A percentile compares a stretch with the other conserved stretches of the same genome.
Conservation (phyloP, 2,888 invertebrate species). For the Acholoe squamosa region DNA sequence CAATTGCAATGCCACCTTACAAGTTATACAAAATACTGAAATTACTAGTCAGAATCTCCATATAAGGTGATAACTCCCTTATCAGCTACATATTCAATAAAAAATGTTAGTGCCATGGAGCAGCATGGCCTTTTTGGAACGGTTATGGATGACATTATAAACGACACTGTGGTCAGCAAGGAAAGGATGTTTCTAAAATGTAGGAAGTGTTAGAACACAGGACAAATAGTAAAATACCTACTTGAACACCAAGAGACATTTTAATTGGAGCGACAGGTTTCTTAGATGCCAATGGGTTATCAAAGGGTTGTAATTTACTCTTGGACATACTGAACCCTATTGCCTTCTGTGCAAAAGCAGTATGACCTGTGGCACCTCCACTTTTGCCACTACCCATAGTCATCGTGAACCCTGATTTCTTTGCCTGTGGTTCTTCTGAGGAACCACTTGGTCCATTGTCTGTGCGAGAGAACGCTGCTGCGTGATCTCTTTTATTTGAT, state of each 20-base stretch:
- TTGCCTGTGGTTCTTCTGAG: not conserved
- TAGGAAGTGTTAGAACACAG: no score
- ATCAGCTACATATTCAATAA: no score
- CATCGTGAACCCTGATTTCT: slow-evolving; percentile 37
- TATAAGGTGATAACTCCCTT: no score
- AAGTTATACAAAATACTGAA: no score
- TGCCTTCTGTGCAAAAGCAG: not conserved
- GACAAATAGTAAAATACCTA: not conserved
- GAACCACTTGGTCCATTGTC: not conserved
- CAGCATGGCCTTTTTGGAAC: no score
- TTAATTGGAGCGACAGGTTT: slow-evolving; percentile 62
- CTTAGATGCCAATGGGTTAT: slow-evolving; percentile 15
- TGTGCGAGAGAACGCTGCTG: not conserved
- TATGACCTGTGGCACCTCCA: not conserved
- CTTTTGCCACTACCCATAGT: slow-evolving; percentile 11
- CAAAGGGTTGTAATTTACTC: not conserved
- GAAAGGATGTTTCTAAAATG: no score
- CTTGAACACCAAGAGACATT: slow-evolving; percentile 62
- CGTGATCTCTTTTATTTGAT: not conserved
- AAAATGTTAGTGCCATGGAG: no score
- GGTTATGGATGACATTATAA: no score
- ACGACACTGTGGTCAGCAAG: no score
- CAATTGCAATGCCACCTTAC: no score
- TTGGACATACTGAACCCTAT: slow-evolving; percentile 25
- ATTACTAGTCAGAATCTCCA: no score